Percentiles rank a stretch among this genome's conserved stretches.
phyloP scores from a whole-genome alignment of 2,113 vertebrate species.

The Etheostoma cragini region DNA sequence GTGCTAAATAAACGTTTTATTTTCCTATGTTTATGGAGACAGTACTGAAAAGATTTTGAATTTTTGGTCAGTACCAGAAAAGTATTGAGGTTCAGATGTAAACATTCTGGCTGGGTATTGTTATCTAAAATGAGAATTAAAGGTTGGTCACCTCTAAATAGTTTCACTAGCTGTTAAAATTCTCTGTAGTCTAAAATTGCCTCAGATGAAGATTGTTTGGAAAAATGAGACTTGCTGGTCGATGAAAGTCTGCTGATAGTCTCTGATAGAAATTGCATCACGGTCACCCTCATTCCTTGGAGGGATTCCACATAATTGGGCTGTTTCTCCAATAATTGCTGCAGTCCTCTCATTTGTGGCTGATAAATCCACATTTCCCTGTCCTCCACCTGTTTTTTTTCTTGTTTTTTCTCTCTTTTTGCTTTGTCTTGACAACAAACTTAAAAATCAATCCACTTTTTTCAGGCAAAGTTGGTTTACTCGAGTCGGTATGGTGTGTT shows the following conservation, averaged over 20 bases:
- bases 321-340: slow-evolving; percentile 68
- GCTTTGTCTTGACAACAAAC: slow-evolving; percentile 39
- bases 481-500: too few species aligned
- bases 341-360: slow-evolving; percentile 52
- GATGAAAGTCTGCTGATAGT: slow-evolving; percentile 35
- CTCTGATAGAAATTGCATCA: slow-evolving; percentile 43
- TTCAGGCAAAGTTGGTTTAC: background rate
- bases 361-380: slow-evolving; percentile 48
- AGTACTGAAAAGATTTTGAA: background rate
- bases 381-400: slow-evolving; percentile 45
- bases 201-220: slow-evolving; percentile 10
- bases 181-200: slow-evolving; percentile 10
- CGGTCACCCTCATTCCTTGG: slow-evolving; percentile 53
- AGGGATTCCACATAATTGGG: slow-evolving; percentile 65
- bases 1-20: background rate
- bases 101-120: background rate
- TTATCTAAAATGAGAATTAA: slow-evolving; percentile 3
- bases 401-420: background rate
- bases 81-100: background rate
- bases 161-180: background rate
- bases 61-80: background rate
- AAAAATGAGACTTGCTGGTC: slow-evolving; percentile 20
- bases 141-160: background rate
- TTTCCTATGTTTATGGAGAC: background rate
- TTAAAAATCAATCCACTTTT: slow-evolving; percentile 26